Percentiles rank a stretch among this genome's conserved stretches.
Conservation (phyloP, 1,140 invertebrate genomes). For the Cephus cinctus region DNA sequence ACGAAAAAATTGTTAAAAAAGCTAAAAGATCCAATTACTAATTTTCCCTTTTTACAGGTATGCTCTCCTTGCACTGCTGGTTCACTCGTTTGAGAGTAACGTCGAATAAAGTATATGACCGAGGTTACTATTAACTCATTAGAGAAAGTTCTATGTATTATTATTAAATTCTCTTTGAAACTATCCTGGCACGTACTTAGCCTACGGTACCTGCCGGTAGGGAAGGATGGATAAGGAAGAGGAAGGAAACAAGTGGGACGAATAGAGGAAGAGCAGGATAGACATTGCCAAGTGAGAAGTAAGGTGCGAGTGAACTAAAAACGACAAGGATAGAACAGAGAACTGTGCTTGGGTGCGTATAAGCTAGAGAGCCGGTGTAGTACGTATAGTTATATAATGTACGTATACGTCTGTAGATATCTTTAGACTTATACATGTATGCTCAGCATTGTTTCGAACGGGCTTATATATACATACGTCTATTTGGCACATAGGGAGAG, state of each 20-base stretch:
- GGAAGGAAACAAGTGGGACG: slow-evolving; percentile 31
- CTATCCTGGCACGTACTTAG: slow-evolving; percentile 32
- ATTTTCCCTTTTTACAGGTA: background rate
- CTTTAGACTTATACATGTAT: too few species aligned
- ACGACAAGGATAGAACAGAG: too few species aligned
- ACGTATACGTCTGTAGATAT: too few species aligned
- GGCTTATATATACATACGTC: slow-evolving; percentile 43
- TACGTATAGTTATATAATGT: too few species aligned
- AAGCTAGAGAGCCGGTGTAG: too few species aligned
- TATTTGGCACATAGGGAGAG: slow-evolving; percentile 29
- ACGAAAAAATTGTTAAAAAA: too few species aligned
- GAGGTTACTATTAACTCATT: slow-evolving; percentile 54
- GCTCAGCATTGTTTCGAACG: slow-evolving; percentile 52
- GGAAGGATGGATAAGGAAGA: slow-evolving; percentile 16
- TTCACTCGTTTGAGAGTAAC: too few species aligned
- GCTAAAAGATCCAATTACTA: too few species aligned
- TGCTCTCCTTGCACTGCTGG: slow-evolving; percentile 32
- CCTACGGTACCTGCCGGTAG: slow-evolving; percentile 28
- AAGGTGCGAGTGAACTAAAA: too few species aligned
- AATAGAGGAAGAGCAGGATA: background rate
- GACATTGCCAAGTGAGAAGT: too few species aligned
- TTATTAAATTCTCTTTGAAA: slow-evolving; percentile 54
- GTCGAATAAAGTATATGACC: slow-evolving; percentile 33
- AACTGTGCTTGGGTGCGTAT: too few species aligned
- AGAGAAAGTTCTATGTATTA: slow-evolving; percentile 52